Base-by-base conservation (phyloP, 2,888 invertebrate genomes). In the Apantesis nais region DNA sequence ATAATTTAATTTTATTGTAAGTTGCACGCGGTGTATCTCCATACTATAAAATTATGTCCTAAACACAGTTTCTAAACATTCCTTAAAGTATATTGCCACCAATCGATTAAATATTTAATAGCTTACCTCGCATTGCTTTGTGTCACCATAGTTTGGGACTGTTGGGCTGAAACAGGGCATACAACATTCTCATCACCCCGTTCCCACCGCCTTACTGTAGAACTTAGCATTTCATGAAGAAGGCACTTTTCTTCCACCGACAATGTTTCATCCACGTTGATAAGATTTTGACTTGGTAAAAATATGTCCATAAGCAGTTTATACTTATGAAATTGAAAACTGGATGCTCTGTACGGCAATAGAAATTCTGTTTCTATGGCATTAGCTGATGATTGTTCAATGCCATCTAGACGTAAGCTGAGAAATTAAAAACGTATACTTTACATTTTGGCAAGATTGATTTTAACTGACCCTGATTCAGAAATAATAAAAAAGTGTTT, bases 351-450 rank as follows among this genome's bases (percentile, higher is more conserved):
- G 85, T 93, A 96, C 1, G 96, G 96, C 22, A 96, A 89, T 4
- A 95, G 85, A 74, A 92, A 92, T 70, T 95, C 95, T 0, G 94
- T 92, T 88, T 95, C 95, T 16, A 92, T 83, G 0, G 91, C 86
- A 74, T 90, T 90, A 22, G 91, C 88, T 1, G 95, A 92, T 79
- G 95, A 92, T 78, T 93, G 91, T 82, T 96, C 94, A 68, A 97
- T 94, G 22, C 97, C 97, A 88, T 97, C 96, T 65, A 96, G 91
- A 31, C 96, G 95, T 55, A 96, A 88, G 78, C 96, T 96, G 89
- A 76, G 92, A 88, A 78, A 74, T 64, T 65, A 73, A 70, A 63
- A 63, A 68, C n/a, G 31, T 29, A 19, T 25, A 48, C 31, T n/a
- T 31, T 62, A 58, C 44, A 25, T 62, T 52, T 52, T 60, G 55